Percentiles rank a stretch among this genome's conserved stretches.
These are phyloP conservation scores for Campoplex nolae DNA, from an alignment of 2,888 invertebrate species.

Conservation along the genomic window DNA sequence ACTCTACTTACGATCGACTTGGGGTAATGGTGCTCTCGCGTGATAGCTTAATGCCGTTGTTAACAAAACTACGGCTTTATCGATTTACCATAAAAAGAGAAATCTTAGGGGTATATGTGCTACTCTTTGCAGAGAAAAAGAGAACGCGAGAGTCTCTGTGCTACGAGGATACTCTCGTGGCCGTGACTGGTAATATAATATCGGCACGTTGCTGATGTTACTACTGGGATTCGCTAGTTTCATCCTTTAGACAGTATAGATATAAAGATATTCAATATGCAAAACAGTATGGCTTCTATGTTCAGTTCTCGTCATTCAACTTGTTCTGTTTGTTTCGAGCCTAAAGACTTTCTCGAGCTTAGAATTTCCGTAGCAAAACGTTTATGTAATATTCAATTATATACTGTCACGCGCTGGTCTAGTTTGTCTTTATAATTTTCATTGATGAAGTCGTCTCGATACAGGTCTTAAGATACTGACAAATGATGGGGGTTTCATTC, in stretches of 20 bases:
- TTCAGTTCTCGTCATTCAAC: slow-evolving; percentile 22
- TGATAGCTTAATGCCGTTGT: slow-evolving; percentile 81
- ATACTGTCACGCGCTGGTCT: not conserved
- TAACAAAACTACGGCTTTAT: slow-evolving; percentile 80
- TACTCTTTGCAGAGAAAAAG: not conserved
- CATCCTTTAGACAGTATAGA: not conserved
- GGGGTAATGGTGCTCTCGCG: slow-evolving; percentile 78
- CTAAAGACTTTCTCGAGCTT: slow-evolving; percentile 1
- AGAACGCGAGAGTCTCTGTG: not conserved
- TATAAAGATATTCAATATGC: not conserved
- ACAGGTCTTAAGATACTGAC: not conserved
- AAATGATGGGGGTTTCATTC: not conserved
- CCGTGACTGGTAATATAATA: slow-evolving; percentile 42
- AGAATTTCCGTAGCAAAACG: not conserved
- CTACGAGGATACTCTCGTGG: slow-evolving; percentile 10
- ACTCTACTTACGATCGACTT: slow-evolving; percentile 76
- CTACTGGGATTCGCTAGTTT: slow-evolving; percentile 26
- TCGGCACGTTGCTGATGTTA: slow-evolving; percentile 26
- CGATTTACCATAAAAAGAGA: slow-evolving; percentile 79
- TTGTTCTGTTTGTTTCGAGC: not conserved
- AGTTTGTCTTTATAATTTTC: not conserved
- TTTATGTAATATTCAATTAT: not conserved
- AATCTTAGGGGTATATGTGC: slow-evolving; percentile 66
- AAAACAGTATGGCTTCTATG: slow-evolving; percentile 15
- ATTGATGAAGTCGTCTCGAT: not conserved